Evolutionary conservation across 2,888 invertebrate genomes (phyloP).

Genomic region (Nudaria mundana): DNA sequence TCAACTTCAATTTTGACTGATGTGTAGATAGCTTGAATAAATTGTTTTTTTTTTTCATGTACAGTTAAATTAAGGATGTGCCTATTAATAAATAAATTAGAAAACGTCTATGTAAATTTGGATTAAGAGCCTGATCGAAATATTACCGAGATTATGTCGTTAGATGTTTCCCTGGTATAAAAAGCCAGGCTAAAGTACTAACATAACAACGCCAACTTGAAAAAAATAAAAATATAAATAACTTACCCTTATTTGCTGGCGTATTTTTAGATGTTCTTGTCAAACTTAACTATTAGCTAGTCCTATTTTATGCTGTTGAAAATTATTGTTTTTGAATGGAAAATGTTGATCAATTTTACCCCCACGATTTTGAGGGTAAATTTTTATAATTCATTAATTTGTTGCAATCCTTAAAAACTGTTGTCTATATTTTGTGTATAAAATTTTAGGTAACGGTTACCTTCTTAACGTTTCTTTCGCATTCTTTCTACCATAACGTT

Average conservation of each 20-base stretch:
- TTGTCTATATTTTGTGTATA: neutral
- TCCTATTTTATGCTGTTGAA: slow-evolving; percentile 4
- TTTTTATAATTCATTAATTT: no score
- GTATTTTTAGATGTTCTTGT: neutral
- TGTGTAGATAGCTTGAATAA: slow-evolving; percentile 38
- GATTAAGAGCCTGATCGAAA: neutral
- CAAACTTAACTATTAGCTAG: slow-evolving; percentile 4
- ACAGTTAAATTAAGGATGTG: slow-evolving; percentile 42
- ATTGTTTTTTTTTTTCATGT: slow-evolving; percentile 49
- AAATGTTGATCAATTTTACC: no score
- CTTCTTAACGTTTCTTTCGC: neutral
- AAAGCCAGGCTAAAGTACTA: neutral
- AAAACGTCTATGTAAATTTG: slow-evolving; percentile 13
- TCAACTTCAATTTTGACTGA: slow-evolving; percentile 40
- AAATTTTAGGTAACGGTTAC: slow-evolving; percentile 1
- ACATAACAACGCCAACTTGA: neutral
- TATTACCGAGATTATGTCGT: neutral
- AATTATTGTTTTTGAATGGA: no score
- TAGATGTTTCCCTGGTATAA: neutral
- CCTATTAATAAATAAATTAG: slow-evolving; percentile 36
- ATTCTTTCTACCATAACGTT: slow-evolving; percentile 28
- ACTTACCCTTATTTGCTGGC: neutral
- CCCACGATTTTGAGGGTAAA: no score
- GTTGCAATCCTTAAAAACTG: neutral
- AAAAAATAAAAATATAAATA: neutral